Evolutionary conservation across 2,797 vertebrate species (phyloP), one percentile per base, ranked within the genome.

Genomic region (Xiphorhynchus erythropygius): DNA sequence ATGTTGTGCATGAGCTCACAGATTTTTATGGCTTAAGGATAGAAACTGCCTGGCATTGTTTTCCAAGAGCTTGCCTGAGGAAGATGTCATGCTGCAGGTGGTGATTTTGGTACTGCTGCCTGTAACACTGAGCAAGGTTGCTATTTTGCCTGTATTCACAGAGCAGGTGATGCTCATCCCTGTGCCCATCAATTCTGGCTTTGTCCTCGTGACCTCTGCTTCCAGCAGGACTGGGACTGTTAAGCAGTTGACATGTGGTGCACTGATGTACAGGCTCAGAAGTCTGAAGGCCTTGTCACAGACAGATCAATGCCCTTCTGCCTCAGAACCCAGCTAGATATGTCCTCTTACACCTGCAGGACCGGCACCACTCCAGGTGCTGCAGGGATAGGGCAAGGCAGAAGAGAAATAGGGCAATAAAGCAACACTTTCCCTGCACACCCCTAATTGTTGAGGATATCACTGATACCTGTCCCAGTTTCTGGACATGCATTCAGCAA

Each of bases 381-480:
- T 93, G 41, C 65, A 85, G 78, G 44, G 71, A 62, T 4, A 50
- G 37, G 57, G 46, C 69, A 52, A 30, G 65, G 47, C 35, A 81
- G 85, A 32, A 91, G 69, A 93, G 67, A 94, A 92, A 91, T 87
- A 92, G 94, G 87, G 67, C 92, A 88, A 35, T 25, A n/a, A 82
- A 92, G 50, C 42, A 27, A 59, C 47, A 16, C 82, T 82, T 74
- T 32, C 50, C 68, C 68, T 18, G 22, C 71, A 67, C 52, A 7
- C 41, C 47, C 41, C 11, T 71, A 37, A 22, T 9, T 68, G 55
- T 23, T 57, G 67, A 94, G 93, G 70, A 73, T 73, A 70, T 37
- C 75, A 71, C 57, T 23, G 60, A 74, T 81, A 87, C 59, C 87
- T 91, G 94, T 77, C 95, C 94, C 87, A 95, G 85, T 94, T 96